Conservation (phyloP, 2,113 vertebrate genomes). For the Nyctibius bracteatus region DNA sequence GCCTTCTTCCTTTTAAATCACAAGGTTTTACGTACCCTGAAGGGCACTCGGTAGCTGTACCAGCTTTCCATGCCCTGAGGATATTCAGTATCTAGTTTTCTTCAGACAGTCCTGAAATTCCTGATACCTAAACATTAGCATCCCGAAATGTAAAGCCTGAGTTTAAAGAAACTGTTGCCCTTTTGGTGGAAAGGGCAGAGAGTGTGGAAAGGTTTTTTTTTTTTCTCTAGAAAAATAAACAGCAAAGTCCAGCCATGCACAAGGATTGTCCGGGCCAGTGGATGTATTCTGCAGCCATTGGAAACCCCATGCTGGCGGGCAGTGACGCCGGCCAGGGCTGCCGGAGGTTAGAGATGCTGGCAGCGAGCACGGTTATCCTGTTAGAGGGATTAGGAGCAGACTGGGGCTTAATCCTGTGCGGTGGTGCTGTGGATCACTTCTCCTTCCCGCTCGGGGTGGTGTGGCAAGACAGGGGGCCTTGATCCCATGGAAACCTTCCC, state of each 20-base stretch:
- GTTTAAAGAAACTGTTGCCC: neutral
- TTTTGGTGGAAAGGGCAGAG: neutral
- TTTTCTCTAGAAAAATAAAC: neutral
- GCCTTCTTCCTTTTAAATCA: neutral
- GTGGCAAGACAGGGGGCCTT: neutral
- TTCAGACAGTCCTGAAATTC: neutral
- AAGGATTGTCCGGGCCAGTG: neutral
- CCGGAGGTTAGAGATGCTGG: neutral
- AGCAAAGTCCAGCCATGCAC: neutral
- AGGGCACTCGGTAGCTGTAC: neutral
- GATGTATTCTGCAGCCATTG: neutral
- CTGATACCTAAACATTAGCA: neutral
- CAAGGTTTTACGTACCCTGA: neutral
- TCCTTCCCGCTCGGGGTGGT: neutral
- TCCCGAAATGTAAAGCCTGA: neutral
- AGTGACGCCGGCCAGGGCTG: neutral
- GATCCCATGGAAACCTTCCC: neutral
- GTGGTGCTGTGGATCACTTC: neutral
- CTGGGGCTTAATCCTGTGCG: neutral
- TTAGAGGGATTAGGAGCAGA: conserved; percentile 48
- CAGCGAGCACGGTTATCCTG: conserved; percentile 1
- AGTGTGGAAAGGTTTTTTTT: neutral
- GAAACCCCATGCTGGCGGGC: neutral
- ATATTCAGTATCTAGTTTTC: neutral
- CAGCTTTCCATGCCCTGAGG: neutral